Percentiles rank a stretch among this genome's conserved stretches.
Evolutionary conservation across 2,113 vertebrate species (phyloP).

Genomic region (Plestiodon gilberti): DNA sequence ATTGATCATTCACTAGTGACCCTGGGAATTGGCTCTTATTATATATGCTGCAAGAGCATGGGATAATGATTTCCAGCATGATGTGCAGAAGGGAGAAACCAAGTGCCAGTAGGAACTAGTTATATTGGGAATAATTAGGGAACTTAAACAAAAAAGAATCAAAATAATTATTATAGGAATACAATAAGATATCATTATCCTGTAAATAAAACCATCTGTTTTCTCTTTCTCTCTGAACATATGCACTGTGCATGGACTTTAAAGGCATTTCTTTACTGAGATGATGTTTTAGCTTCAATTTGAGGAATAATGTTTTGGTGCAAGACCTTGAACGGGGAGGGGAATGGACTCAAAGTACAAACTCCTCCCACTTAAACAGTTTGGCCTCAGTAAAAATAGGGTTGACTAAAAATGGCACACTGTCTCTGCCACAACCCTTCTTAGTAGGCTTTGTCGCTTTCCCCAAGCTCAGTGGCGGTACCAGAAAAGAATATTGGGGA

Average conservation of each 20-base stretch:
- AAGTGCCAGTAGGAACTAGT: background rate
- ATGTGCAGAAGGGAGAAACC: background rate
- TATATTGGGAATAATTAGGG: slow-evolving; percentile 2
- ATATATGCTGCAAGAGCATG: background rate
- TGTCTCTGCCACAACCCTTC: background rate
- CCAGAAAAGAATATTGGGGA: no score
- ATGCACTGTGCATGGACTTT: background rate
- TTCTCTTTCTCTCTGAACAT: background rate
- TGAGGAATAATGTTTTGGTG: background rate
- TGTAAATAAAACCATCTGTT: slow-evolving; percentile 10
- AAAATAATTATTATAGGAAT: background rate
- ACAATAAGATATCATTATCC: background rate
- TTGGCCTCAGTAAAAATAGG: background rate
- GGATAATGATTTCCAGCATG: background rate
- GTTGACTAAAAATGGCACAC: background rate
- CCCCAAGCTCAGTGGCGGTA: background rate
- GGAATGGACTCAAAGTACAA: background rate
- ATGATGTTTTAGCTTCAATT: background rate
- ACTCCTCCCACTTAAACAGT: background rate
- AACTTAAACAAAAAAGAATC: background rate
- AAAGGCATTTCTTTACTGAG: background rate
- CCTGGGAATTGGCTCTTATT: background rate
- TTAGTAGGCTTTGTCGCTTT: background rate
- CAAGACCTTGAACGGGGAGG: background rate
- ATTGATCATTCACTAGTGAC: background rate